A percentile compares a stretch with the other conserved stretches of the same genome.
Conservation (phyloP, 2,888 invertebrate species). For the Lydus trimaculatus region DNA sequence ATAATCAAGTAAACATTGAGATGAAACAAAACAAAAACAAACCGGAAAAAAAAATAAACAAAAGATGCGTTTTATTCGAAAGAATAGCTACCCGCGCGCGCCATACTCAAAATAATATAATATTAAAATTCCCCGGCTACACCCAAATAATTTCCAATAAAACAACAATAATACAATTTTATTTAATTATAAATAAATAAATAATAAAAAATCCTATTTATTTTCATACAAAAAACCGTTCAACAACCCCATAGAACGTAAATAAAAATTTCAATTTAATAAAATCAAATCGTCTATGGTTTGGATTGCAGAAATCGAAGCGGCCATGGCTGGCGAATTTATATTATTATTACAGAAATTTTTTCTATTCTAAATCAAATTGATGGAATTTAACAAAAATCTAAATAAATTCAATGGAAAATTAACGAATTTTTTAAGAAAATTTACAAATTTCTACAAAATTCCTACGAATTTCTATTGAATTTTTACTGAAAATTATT, state of each 20-base stretch:
- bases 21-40: slow-evolving; percentile 3
- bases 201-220: slow-evolving; percentile 50
- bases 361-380: neutral
- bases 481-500: too few relatives aligned
- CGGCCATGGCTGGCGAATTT: slow-evolving; percentile 53
- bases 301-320: slow-evolving; percentile 45
- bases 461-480: slow-evolving; percentile 50
- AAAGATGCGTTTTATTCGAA: slow-evolving; percentile 39
- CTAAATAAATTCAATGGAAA: neutral
- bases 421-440: neutral
- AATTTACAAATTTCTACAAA: slow-evolving; percentile 42
- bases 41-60: slow-evolving; percentile 16
- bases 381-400: neutral
- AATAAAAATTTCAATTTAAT: slow-evolving; percentile 54
- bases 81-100: slow-evolving; percentile 52
- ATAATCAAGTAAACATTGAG: neutral
- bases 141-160: slow-evolving; percentile 57
- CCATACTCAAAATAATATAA: slow-evolving; percentile 58
- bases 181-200: slow-evolving; percentile 26
- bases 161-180: slow-evolving; percentile 36
- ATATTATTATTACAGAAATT: neutral
- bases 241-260: slow-evolving; percentile 25
- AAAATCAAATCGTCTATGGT: slow-evolving; percentile 38
- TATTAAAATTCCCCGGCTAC: slow-evolving; percentile 58
- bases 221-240: slow-evolving; percentile 40